These are phyloP conservation scores for Marasmarcha lunaedactyla DNA, from an alignment of 2,888 invertebrate genomes.

Conservation along the genomic window DNA sequence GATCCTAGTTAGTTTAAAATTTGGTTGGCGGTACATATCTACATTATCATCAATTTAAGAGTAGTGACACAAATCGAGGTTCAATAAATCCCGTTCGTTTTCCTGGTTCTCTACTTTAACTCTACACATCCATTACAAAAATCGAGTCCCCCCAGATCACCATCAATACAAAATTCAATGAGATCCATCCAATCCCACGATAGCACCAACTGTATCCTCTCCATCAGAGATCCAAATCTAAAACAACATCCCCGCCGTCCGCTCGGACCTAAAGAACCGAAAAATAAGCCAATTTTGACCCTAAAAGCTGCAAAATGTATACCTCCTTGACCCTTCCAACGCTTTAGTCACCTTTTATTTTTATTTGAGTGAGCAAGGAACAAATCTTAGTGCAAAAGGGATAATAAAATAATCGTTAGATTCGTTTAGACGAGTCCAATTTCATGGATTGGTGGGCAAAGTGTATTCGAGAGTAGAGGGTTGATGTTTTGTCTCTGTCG, in stretches of 20 bases:
- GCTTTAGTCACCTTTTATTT: slow-evolving; percentile 69
- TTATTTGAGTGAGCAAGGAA: slow-evolving; percentile 71
- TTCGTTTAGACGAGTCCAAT: slow-evolving; percentile 70
- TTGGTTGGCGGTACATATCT: too few species aligned
- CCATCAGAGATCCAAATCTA: too few species aligned
- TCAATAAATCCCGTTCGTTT: too few species aligned
- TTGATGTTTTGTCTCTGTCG: slow-evolving; percentile 32
- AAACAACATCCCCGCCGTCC: slow-evolving; percentile 17
- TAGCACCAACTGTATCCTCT: not conserved
- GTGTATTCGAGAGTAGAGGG: slow-evolving; percentile 32
- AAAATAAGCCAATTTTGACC: slow-evolving; percentile 58
- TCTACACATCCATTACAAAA: too few species aligned
- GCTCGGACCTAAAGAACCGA: slow-evolving; percentile 48
- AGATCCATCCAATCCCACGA: not conserved
- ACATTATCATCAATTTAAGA: too few species aligned
- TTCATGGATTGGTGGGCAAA: slow-evolving; percentile 66
- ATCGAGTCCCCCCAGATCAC: too few species aligned
- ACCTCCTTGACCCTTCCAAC: slow-evolving; percentile 57
- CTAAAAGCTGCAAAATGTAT: slow-evolving; percentile 55
- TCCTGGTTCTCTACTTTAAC: too few species aligned
- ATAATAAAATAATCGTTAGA: slow-evolving; percentile 72
- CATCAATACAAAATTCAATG: too few species aligned
- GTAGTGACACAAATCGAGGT: too few species aligned
- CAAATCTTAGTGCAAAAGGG: slow-evolving; percentile 69
- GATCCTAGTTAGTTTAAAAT: too few species aligned